phyloP scores from a whole-genome alignment of 2,113 vertebrate genomes.

The Hemiprocne comata region DNA sequence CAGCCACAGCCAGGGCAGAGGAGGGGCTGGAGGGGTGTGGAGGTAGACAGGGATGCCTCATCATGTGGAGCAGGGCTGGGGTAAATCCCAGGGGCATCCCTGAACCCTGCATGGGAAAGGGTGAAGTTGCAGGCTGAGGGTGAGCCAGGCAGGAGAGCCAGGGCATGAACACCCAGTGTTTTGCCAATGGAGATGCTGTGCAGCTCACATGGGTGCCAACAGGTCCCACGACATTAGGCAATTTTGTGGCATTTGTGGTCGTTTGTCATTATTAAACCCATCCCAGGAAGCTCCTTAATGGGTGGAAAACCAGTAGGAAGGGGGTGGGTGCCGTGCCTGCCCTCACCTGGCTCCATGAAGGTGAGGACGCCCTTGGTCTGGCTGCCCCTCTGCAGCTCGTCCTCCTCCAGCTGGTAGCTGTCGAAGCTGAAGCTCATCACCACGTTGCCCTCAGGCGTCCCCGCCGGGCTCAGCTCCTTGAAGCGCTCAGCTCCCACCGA shows the following conservation, averaged over 20 bases:
- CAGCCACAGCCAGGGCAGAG: background rate
- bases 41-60: background rate
- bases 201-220: background rate
- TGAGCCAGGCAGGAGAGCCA: background rate
- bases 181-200: background rate
- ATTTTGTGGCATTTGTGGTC: background rate
- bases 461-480: conserved; percentile 78
- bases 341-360: conserved; percentile 87
- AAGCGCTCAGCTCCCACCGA: conserved; percentile 82
- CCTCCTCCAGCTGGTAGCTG: conserved; percentile 91
- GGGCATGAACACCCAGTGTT: background rate
- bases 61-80: background rate
- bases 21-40: background rate
- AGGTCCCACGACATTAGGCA: accelerated
- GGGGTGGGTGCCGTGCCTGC: accelerated
- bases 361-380: conserved; percentile 84
- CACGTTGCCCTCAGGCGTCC: conserved; percentile 81
- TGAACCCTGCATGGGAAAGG: background rate
- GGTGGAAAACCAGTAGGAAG: background rate
- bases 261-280: background rate
- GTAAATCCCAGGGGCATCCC: background rate
- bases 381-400: conserved; percentile 77
- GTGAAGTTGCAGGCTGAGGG: background rate
- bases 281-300: background rate
- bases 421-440: conserved; percentile 95